phyloP scores from a whole-genome alignment of 2,797 vertebrate genomes.

The Acipenser ruthenus region DNA sequence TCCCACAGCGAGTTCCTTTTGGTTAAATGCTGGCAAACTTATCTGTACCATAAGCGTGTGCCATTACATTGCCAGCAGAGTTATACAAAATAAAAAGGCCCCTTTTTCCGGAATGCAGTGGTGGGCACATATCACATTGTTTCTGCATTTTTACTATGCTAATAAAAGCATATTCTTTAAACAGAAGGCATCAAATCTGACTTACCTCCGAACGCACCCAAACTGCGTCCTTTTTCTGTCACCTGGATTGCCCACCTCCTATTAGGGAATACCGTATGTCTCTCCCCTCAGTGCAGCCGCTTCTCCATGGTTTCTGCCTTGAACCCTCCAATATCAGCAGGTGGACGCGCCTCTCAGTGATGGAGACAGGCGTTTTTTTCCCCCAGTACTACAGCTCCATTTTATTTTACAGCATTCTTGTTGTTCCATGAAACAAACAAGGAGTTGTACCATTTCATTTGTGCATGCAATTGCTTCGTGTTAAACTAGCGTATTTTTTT shows the following conservation, averaged over 20 bases:
- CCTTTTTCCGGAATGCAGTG: constrained; percentile 32
- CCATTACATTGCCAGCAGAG: no score
- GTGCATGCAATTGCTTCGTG: constrained; percentile 15
- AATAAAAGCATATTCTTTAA: constrained; percentile 23
- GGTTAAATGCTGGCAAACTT: no score
- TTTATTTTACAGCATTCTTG: constrained; percentile 49
- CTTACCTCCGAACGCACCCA: constrained; percentile 37
- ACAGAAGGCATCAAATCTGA: constrained; percentile 16
- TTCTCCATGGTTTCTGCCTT: constrained; percentile 60
- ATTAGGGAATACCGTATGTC: constrained; percentile 29
- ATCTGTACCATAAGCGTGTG: no score
- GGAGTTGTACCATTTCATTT: constrained; percentile 27
- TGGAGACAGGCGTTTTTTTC: constrained; percentile 62
- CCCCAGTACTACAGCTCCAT: constrained; percentile 54
- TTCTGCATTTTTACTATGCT: constrained; percentile 7
- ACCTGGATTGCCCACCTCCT: constrained; percentile 38
- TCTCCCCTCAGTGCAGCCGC: constrained; percentile 57
- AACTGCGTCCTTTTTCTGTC: constrained; percentile 41
- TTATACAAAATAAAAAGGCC: constrained; percentile 18
- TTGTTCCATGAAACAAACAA: constrained; percentile 52
- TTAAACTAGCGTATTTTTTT: constrained; percentile 12
- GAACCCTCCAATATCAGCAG: constrained; percentile 63
- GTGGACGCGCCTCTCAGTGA: constrained; percentile 79
- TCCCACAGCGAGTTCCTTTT: no score
- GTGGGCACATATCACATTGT: constrained; percentile 33